These are phyloP conservation scores for Sphyrna mokarran DNA, from an alignment of 2,113 vertebrate genomes.

Conservation along the genomic window DNA sequence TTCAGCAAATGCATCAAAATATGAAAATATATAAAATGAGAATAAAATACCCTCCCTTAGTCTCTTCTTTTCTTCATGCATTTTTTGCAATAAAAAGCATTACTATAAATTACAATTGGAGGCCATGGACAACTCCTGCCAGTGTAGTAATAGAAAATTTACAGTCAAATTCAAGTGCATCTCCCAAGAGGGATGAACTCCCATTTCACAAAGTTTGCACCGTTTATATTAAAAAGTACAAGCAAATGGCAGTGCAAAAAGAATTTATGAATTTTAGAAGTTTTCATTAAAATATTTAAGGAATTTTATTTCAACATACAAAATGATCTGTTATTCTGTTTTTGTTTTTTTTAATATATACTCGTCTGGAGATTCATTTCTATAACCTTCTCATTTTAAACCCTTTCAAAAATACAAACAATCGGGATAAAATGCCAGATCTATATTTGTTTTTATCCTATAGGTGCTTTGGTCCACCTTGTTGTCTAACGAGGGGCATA, in stretches of 20 bases:
- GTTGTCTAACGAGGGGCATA: too few relatives aligned
- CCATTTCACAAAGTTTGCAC: neutral
- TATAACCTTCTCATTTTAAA: too few relatives aligned
- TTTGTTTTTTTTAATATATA: too few relatives aligned
- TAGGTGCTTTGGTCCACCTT: too few relatives aligned
- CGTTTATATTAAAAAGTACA: neutral
- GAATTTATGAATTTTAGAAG: neutral
- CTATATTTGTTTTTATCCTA: too few relatives aligned
- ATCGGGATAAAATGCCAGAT: too few relatives aligned
- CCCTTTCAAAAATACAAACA: too few relatives aligned
- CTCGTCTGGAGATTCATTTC: too few relatives aligned
- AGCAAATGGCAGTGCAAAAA: neutral
- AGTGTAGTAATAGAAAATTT: neutral
- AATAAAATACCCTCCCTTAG: neutral
- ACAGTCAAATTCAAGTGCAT: neutral
- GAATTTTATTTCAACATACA: neutral
- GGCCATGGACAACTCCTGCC: neutral
- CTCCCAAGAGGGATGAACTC: neutral
- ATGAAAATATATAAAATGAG: neutral
- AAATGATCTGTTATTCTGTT: neutral
- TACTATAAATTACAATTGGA: neutral
- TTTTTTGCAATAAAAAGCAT: neutral
- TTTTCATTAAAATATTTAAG: neutral
- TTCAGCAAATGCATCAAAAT: neutral
- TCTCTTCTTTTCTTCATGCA: neutral